Base-by-base conservation (phyloP, 2,888 invertebrate species). In the Argyresthia albistria region DNA sequence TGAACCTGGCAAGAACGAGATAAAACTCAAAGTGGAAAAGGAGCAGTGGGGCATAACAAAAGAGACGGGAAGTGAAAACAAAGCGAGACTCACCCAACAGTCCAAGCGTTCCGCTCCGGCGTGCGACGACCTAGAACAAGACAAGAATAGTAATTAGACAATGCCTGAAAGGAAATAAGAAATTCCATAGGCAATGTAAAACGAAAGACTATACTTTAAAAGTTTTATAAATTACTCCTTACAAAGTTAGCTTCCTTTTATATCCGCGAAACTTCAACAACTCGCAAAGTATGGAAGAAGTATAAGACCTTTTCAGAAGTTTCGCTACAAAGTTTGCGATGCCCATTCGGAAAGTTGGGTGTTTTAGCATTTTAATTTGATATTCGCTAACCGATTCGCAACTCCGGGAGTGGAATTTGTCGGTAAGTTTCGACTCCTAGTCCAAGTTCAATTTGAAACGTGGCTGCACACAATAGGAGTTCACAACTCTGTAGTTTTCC, bases 221-320 rank as follows among this genome's bases (percentile, higher is more conserved):
- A 42, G 35, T 50, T 50, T 50, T 35, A 50, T 43, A 50, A 50
- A 50, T 50, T 50, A 50, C 50, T 50, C 35, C 50, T 50, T 43
- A 43, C 42, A 50, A 50, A 50, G 43, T 50, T 50, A 16, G 50
- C 50, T 16, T 43, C 50, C 43, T 50, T 50, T 49, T 49, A 48
- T 50, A 50, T 50, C 50, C 50, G 35, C 50, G 43, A 50, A 35
- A 43, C 50, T 50, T 43, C 50, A 50, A 43, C 43, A 47, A 47
- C 35, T 47, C 43, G 42, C 37, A 39, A 50, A 50, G 50, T 50
- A 42, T 42, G 50, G 43, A 50, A 50, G 48, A 50, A 50, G 50
- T 50, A 42, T 43, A 50, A 50, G 11, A 35, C 16, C 43, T 50
- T 50, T 49, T 39, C 37, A 12, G 14, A 49, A 49, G 15, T 49